Base-by-base conservation (phyloP, 2,888 invertebrate species). In the Nymphalis polychloros region DNA sequence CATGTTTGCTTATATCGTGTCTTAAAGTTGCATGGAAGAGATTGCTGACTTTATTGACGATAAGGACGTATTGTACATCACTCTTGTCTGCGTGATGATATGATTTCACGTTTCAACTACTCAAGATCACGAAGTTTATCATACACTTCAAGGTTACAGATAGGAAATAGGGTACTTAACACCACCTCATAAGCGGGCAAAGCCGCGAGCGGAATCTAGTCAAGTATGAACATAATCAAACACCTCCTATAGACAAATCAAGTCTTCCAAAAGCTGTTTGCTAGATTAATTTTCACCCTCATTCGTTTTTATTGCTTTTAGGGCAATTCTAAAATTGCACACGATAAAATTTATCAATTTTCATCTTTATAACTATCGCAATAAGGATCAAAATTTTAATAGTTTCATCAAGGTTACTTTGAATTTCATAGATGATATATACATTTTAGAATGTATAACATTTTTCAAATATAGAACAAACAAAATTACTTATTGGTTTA, bases 211-310 rank as follows among this genome's bases (percentile, higher is more conserved):
- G 17, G 1, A 41, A 41, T 41, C 35, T 19, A 19, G 41, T 57
- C 57, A 57, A 57, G 41, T 41, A 57, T 41, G 41, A 57, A 57
- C 20, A 64, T 57, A 62, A 23, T 68, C 47, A 70, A 72, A 71
- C 69, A 64, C 64, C 61, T 59, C 47, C 47, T 41, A 68, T 64
- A 73, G 72, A 70, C 72, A 72, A 72, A 73, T 73, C 72, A 72
- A 69, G 68, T 67, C 64, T 69, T 71, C 63, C 55, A 46, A 63
- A 67, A 69, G 67, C 69, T 67, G 70, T 73, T 72, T 68, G 69
- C 65, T 64, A 70, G 72, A 78, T 75, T 72, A 76, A 66, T 64
- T 70, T 67, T 62, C 57, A 64, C 69, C 61, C 67, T 63, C 65
- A 69, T 72, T 72, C 67, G 68, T 63, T 71, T 74, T 71, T 73